A percentile compares a stretch with the other conserved stretches of the same genome.
Evolutionary conservation across 2,888 invertebrate genomes (phyloP).

Genomic region (Patella caerulea): DNA sequence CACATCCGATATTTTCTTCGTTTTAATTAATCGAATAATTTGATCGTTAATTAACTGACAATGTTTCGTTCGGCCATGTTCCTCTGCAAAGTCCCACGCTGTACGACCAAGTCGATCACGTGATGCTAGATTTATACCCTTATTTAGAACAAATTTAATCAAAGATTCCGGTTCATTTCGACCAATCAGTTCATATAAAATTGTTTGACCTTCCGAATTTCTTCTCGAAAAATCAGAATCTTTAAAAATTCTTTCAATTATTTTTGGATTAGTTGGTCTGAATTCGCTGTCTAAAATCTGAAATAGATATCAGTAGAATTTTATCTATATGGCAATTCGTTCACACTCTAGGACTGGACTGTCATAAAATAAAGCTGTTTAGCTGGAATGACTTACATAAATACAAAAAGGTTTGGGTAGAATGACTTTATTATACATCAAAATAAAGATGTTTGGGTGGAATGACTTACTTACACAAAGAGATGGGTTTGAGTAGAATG

Average conservation of each 20-base stretch:
- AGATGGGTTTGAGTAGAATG: slow-evolving; percentile 8
- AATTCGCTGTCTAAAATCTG: slow-evolving; percentile 55
- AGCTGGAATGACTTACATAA: slow-evolving; percentile 51
- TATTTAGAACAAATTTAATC: slow-evolving; percentile 41
- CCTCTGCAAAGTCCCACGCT: slow-evolving; percentile 51
- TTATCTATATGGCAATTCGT: not conserved
- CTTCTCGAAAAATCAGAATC: slow-evolving; percentile 53
- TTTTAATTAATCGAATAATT: slow-evolving; percentile 53
- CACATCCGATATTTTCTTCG: slow-evolving; percentile 51
- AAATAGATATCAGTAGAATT: slow-evolving; percentile 22
- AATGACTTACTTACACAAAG: slow-evolving; percentile 46
- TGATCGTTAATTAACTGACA: slow-evolving; percentile 50
- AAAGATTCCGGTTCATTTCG: slow-evolving; percentile 44
- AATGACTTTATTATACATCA: too few species aligned
- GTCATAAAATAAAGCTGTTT: slow-evolving; percentile 57
- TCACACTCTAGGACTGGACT: not conserved
- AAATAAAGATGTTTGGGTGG: slow-evolving; percentile 47
- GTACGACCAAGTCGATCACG: slow-evolving; percentile 57
- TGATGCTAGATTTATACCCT: slow-evolving; percentile 52
- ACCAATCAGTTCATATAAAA: slow-evolving; percentile 54
- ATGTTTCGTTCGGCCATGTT: slow-evolving; percentile 42
- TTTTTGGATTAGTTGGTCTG: slow-evolving; percentile 52
- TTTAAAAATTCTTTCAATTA: slow-evolving; percentile 52
- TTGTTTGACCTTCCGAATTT: slow-evolving; percentile 55
- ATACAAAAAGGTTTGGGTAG: slow-evolving; percentile 14